These are phyloP conservation scores for Leguminivora glycinivorella DNA, from an alignment of 1,140 invertebrate genomes.

Conservation along the genomic window DNA sequence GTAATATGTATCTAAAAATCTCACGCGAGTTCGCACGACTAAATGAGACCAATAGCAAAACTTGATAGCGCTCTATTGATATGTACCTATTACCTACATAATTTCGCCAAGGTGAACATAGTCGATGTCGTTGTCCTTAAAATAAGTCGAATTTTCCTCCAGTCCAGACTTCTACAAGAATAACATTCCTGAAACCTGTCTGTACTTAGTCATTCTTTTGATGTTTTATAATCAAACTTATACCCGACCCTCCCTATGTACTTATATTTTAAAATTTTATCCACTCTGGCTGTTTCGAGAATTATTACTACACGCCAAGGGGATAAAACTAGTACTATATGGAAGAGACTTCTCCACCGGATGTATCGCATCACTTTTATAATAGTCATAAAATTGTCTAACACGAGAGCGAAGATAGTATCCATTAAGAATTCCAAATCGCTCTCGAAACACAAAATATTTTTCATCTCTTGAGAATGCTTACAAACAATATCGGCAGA, in stretches of 20 bases:
- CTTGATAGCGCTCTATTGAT: too few relatives aligned
- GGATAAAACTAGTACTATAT: constrained; percentile 1
- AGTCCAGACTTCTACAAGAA: constrained; percentile 3
- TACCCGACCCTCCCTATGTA: constrained; percentile 18
- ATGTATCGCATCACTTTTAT: not conserved
- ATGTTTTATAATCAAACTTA: constrained; percentile 36
- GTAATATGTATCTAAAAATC: too few relatives aligned
- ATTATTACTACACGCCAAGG: constrained; percentile 2
- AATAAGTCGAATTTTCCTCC: not conserved
- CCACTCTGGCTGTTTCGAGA: not conserved
- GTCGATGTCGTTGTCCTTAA: not conserved
- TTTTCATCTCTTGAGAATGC: not conserved
- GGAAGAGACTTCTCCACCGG: not conserved
- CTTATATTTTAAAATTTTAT: not conserved
- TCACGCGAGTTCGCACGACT: too few relatives aligned
- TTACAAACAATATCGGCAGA: constrained; percentile 2
- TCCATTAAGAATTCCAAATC: not conserved
- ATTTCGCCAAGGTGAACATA: constrained; percentile 35
- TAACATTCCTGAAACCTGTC: constrained; percentile 1
- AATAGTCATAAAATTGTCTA: constrained; percentile 13
- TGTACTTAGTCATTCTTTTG: constrained; percentile 33
- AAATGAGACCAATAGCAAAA: too few relatives aligned
- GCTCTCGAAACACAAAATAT: not conserved
- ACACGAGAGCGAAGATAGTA: not conserved
- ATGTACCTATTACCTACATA: too few relatives aligned